A percentile compares a stretch with the other conserved stretches of the same genome.
These are phyloP conservation scores for Chaetura pelagica DNA, from an alignment of 2,113 vertebrate genomes.

Conservation along the genomic window DNA sequence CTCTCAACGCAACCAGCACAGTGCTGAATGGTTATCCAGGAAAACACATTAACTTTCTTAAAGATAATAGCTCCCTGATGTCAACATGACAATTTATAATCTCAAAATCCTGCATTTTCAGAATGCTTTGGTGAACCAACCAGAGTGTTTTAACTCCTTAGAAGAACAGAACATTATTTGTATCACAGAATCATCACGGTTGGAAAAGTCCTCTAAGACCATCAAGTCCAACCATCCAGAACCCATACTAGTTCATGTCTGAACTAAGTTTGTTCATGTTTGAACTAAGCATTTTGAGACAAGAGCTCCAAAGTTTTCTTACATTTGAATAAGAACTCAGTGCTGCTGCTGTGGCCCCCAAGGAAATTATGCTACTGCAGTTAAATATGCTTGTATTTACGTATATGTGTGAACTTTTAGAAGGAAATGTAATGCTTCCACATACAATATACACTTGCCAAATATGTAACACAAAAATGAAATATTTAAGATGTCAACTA, in stretches of 20 bases:
- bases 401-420: fast-evolving
- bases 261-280: no score
- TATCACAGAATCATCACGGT: no score
- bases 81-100: background rate
- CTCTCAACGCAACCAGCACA: background rate
- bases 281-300: no score
- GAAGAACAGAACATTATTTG: background rate
- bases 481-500: background rate
- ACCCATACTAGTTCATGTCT: no score
- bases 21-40: background rate
- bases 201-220: no score
- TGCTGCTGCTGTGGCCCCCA: no score
- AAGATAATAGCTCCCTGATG: background rate
- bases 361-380: no score
- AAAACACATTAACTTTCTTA: background rate
- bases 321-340: no score
- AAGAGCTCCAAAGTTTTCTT: no score
- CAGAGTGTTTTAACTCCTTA: background rate
- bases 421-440: background rate
- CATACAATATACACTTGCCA: background rate
- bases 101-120: background rate
- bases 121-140: background rate
- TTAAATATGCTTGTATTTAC: no score
- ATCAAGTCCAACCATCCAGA: no score
- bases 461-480: background rate